Evolutionary conservation across 2,888 invertebrate genomes (phyloP), one percentile per base, ranked within the genome.

Genomic region (Mechanitis mazaeus): DNA sequence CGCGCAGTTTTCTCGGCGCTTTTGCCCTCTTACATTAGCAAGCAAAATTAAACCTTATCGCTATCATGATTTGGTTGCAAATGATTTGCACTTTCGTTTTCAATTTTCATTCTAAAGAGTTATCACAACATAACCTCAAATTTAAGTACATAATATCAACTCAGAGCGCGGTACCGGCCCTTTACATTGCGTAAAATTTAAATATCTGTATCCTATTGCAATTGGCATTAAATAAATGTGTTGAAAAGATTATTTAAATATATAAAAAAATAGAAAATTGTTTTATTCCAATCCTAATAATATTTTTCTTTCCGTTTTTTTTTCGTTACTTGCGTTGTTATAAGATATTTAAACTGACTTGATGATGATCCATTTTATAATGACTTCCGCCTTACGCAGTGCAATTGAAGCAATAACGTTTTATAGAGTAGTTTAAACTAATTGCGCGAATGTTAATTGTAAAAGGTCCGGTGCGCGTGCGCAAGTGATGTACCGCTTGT

Each of bases 41-140:
- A 78, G 76, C 83, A 77, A 87, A 78, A 84, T 75, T 80, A 77
- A 77, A 74, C 80, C 83, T 80, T 88, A 87, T 78, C 71, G 63
- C 73, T 71, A 72, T 70, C 68, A 71, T 67, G 68, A 74, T 83
- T 85, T 75, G 79, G 85, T 80, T 71, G 70, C 63, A 76, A 77
- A 78, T 84, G 74, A 73, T 69, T 72, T 72, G 66, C 66, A 67
- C 70, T 69, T 72, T 72, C 72, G 69, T 69, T 72, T 72, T 74
- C 86, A 86, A 84, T 82, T 83, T 85, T 79, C 82, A 75, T 76
- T 75, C 76, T 78, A 79, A 85, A 85, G 81, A 81, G 82, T 81
- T 83, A 87, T 87, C 85, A 90, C 85, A 90, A 90, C 89, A 90
- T 90, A 90, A 89, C 90, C 90, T 89, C 86, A 86, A 85, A 79